Conservation (phyloP, 2,797 vertebrate genomes). For the Falco concolor region DNA sequence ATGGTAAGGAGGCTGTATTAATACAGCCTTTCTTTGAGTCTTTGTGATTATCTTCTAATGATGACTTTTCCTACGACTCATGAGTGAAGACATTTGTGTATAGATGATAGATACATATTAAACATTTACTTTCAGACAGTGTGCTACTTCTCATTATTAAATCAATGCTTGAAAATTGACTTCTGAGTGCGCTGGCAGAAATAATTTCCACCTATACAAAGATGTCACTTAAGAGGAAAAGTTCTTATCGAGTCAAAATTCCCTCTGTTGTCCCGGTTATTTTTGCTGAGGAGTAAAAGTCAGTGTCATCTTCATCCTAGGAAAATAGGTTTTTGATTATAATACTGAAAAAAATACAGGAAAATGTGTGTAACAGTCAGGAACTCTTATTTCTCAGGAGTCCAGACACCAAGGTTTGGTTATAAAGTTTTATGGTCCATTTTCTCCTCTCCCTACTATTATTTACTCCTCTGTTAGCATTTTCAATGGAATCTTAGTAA, state of each 20-base stretch:
- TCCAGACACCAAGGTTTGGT: background rate
- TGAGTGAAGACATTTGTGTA: slow-evolving; percentile 10
- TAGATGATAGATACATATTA: slow-evolving; percentile 2
- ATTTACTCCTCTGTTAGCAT: background rate
- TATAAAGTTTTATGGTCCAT: background rate
- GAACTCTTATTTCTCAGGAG: background rate
- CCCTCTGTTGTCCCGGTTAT: background rate
- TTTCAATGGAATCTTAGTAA: background rate
- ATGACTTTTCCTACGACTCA: background rate
- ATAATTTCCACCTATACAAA: slow-evolving; percentile 58
- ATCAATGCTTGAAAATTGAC: background rate
- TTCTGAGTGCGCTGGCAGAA: slow-evolving; percentile 32
- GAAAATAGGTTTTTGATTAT: background rate
- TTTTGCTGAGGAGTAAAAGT: slow-evolving; percentile 15
- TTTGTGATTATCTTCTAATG: background rate
- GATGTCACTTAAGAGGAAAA: slow-evolving; percentile 31
- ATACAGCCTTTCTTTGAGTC: background rate
- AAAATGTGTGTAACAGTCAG: background rate
- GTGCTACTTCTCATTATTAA: slow-evolving; percentile 47
- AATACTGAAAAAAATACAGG: slow-evolving; percentile 3
- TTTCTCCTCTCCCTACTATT: background rate
- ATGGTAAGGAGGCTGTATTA: background rate
- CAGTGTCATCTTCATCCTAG: background rate
- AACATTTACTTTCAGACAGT: slow-evolving; percentile 47
- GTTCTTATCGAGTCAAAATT: slow-evolving; percentile 30